Evolutionary conservation across 2,888 invertebrate genomes (phyloP).

Genomic region (Helleia helle): DNA sequence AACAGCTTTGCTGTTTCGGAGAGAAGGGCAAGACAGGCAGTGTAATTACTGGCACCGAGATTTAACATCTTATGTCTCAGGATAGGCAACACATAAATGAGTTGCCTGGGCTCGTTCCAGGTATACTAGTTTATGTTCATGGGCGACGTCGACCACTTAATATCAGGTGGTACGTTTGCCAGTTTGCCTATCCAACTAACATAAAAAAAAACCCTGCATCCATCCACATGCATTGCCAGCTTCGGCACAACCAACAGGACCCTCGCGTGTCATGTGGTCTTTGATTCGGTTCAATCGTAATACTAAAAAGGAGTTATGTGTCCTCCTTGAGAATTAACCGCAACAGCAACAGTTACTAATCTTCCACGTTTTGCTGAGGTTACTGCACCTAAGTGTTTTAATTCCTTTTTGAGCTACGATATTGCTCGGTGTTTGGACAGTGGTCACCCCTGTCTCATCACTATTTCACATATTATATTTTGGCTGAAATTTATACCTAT

Average conservation of each 20-base stretch:
- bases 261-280: slow-evolving; percentile 20
- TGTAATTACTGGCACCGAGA: no score
- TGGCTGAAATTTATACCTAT: slow-evolving; percentile 14
- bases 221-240: slow-evolving; percentile 18
- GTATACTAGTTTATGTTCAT: no score
- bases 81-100: no score
- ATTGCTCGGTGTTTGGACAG: slow-evolving; percentile 16
- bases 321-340: slow-evolving; percentile 17
- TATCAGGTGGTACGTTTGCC: no score
- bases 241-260: slow-evolving; percentile 17
- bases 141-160: no score
- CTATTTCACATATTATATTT: slow-evolving; percentile 18
- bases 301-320: slow-evolving; percentile 13
- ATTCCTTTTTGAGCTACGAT: slow-evolving; percentile 13
- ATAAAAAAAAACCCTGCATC: no score
- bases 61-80: no score
- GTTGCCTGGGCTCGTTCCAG: no score
- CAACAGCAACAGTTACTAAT: slow-evolving; percentile 22
- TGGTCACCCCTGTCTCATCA: slow-evolving; percentile 20
- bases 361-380: slow-evolving; percentile 19
- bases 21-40: no score
- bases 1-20: no score
- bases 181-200: no score
- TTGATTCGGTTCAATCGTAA: slow-evolving; percentile 15
- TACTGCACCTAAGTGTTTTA: slow-evolving; percentile 17